phyloP scores from a whole-genome alignment of 1,140 invertebrate genomes.

The Leucophenga varia region DNA sequence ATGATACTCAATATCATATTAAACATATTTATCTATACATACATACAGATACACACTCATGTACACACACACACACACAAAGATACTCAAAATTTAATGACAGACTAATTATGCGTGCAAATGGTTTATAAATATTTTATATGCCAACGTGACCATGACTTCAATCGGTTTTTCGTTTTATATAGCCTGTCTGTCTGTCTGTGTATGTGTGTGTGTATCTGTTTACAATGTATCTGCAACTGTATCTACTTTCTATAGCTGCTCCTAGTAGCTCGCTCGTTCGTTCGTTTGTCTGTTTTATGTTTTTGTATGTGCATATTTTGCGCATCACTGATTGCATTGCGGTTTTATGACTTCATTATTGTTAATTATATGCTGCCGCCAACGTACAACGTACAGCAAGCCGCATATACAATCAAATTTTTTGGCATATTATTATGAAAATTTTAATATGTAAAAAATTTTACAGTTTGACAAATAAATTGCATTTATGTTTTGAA shows the following conservation, averaged over 20 bases:
- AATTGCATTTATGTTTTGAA: too few relatives aligned
- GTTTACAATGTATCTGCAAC: too few relatives aligned
- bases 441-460: too few relatives aligned
- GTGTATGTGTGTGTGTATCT: constrained; percentile 2
- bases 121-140: constrained; percentile 53
- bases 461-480: too few relatives aligned
- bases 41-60: constrained; percentile 1
- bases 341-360: constrained; percentile 53
- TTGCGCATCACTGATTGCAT: constrained; percentile 52
- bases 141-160: constrained; percentile 37
- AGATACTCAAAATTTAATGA: constrained; percentile 47
- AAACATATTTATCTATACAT: constrained; percentile 6
- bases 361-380: constrained; percentile 50
- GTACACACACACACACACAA: constrained; percentile 9
- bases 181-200: neutral
- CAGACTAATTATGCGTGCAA: constrained; percentile 53
- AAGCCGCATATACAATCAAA: too few relatives aligned
- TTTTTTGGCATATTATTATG: too few relatives aligned
- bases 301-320: constrained; percentile 35
- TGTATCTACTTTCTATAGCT: too few relatives aligned
- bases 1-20: constrained; percentile 15
- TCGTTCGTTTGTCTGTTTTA: too few relatives aligned
- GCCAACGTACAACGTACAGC: too few relatives aligned
- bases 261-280: too few relatives aligned
- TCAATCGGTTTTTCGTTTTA: constrained; percentile 9